A percentile compares a stretch with the other conserved stretches of the same genome.
Conservation (phyloP, 2,113 vertebrate species). For the Chaetura pelagica region DNA sequence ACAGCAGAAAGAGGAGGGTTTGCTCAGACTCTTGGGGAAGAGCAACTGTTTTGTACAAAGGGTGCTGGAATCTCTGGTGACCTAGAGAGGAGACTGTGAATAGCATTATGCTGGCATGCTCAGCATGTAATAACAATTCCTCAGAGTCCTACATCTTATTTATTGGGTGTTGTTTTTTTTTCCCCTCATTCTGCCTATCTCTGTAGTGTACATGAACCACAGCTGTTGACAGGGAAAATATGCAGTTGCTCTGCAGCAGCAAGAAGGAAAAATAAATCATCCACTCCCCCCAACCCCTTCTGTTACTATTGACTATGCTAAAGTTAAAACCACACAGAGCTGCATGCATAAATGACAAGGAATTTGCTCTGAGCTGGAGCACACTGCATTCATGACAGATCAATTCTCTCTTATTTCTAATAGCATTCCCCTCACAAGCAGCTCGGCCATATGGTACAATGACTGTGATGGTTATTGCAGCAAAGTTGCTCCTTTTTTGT, state of each 20-base stretch:
- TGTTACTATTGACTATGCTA: constrained; percentile 30
- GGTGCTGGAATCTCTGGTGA: constrained; percentile 23
- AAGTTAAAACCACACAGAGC: constrained; percentile 44
- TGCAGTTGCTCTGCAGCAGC: constrained; percentile 45
- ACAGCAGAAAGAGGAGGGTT: neutral
- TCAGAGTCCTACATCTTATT: constrained; percentile 36
- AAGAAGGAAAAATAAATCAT: constrained; percentile 55
- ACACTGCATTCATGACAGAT: neutral
- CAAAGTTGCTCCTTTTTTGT: neutral
- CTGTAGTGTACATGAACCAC: neutral
- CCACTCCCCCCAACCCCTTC: neutral
- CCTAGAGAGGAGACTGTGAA: constrained; percentile 26
- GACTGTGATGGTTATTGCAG: neutral
- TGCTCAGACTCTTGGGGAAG: neutral
- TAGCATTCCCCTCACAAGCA: neutral
- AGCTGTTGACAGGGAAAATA: constrained; percentile 69
- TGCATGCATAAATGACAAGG: neutral
- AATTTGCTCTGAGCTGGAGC: constrained; percentile 29
- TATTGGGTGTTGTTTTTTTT: neutral
- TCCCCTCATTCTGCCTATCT: constrained; percentile 9
- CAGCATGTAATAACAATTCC: constrained; percentile 52
- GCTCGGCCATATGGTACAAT: neutral
- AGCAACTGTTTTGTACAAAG: constrained; percentile 42
- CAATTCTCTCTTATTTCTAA: neutral
- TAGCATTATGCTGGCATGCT: constrained; percentile 35